Evolutionary conservation across 2,113 vertebrate genomes (phyloP).

Genomic region (Cochlearius cochlearius): DNA sequence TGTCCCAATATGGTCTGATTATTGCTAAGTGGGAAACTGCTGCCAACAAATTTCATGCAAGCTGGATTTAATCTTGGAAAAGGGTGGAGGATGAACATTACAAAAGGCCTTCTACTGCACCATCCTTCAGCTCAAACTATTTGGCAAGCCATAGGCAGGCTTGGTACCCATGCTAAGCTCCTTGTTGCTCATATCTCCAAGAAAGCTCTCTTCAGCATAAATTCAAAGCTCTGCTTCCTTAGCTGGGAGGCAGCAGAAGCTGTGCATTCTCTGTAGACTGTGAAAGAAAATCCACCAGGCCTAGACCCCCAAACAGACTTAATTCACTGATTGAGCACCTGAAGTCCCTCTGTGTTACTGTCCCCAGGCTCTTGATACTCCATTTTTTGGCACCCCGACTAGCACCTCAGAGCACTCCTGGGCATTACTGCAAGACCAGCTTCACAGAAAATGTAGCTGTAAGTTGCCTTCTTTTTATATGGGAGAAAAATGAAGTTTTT

Average conservation of each 20-base stretch:
- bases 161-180: background rate
- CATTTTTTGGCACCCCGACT: background rate
- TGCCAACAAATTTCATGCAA: background rate
- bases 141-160: background rate
- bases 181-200: background rate
- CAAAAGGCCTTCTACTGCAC: background rate
- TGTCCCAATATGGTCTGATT: slow-evolving; percentile 40
- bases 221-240: background rate
- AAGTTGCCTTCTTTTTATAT: background rate
- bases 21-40: background rate
- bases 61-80: slow-evolving; percentile 1
- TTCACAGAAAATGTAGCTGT: background rate
- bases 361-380: background rate
- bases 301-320: background rate
- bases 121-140: background rate
- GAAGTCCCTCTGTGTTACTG: background rate
- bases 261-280: background rate
- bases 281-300: background rate
- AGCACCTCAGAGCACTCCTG: background rate
- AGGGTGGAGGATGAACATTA: background rate
- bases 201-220: background rate
- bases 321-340: background rate
- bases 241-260: background rate
- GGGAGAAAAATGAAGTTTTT: background rate
- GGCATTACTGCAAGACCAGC: background rate